These are phyloP conservation scores for Porites divaricata DNA, from an alignment of 92 coral and sea anemone genomes.

Conservation along the genomic window DNA sequence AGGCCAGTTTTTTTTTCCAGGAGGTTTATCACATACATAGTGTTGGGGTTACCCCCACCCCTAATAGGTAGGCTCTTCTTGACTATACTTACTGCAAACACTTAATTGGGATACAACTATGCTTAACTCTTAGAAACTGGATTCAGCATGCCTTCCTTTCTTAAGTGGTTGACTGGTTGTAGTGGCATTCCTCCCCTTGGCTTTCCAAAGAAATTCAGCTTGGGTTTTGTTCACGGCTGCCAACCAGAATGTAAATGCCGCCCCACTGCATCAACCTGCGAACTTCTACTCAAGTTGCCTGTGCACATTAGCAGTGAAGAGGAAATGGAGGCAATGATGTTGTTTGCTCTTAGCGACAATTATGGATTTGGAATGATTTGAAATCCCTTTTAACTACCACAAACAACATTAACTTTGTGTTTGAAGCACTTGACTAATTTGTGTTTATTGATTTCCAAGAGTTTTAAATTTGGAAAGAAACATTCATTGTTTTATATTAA, in stretches of 20 bases:
- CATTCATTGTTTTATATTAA: no score
- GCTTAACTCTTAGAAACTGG: no score
- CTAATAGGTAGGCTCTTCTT: no score
- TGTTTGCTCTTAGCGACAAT: slow-evolving; percentile 58
- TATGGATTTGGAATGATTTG: slow-evolving; percentile 54
- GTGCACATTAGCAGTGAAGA: slow-evolving; percentile 60
- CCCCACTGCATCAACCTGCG: slow-evolving; percentile 56
- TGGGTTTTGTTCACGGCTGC: slow-evolving; percentile 55
- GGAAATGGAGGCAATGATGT: slow-evolving; percentile 58
- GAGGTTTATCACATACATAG: no score
- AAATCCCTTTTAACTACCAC: background rate
- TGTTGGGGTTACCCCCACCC: no score
- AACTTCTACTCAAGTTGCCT: slow-evolving; percentile 35
- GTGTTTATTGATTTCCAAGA: no score
- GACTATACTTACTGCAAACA: no score
- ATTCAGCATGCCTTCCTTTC: slow-evolving; percentile 18
- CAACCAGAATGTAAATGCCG: slow-evolving; percentile 30
- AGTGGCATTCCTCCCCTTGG: slow-evolving; percentile 51
- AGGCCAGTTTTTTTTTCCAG: no score
- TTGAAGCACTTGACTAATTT: no score
- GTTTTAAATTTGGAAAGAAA: no score
- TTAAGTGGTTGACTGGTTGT: slow-evolving; percentile 36
- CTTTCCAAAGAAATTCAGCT: slow-evolving; percentile 40
- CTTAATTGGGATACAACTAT: no score
- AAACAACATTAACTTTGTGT: no score